Evolutionary conservation across 2,797 vertebrate species (phyloP), one percentile per base, ranked within the genome.

Genomic region (Hemibagrus guttatus): DNA sequence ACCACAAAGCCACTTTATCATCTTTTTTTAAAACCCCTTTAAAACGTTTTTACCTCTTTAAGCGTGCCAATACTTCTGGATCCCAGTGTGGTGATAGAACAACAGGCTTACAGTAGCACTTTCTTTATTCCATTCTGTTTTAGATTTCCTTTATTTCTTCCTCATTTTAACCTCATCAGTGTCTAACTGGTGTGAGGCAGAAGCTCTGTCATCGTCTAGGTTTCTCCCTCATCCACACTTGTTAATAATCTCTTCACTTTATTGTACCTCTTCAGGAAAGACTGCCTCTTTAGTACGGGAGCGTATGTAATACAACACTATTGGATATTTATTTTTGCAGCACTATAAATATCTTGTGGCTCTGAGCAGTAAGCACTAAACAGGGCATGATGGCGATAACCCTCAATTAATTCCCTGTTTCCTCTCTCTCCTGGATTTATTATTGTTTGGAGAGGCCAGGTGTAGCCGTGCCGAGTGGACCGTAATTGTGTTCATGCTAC

Each of bases 401-500:
- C 91, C 87, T 89, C 87, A 88, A 91, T 95, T 94, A 94, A 95
- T 95, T 95, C 94, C 91, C 88, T 89, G 92, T 94, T 95, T 94
- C 93, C 94, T 91, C 94, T 93, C 93, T 93, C 93, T 94, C 90
- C 92, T 94, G 92, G 93, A 91, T 95, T 95, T 95, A 95, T 96
- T 96, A 94, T 95, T 95, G 88, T 89, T 90, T 84, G 63, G 76
- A 93, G 94, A 94, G 95, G 94, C 95, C 95, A 95, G 95, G 95
- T 95, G 94, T 95, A 95, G 93, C 93, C 94, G 94, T 92, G 93
- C 93, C 90, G 94, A 95, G 95, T 95, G 93, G 94, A 95, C 93
- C 92, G 93, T 95, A 95, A 96, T 95, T 95, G 95, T 95, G 94
- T 95, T 95, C 93, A 92, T 95, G 95, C 94, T 96, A 94, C 95